These are phyloP conservation scores for Parambassis ranga DNA, from an alignment of 2,797 vertebrate species.

Conservation along the genomic window DNA sequence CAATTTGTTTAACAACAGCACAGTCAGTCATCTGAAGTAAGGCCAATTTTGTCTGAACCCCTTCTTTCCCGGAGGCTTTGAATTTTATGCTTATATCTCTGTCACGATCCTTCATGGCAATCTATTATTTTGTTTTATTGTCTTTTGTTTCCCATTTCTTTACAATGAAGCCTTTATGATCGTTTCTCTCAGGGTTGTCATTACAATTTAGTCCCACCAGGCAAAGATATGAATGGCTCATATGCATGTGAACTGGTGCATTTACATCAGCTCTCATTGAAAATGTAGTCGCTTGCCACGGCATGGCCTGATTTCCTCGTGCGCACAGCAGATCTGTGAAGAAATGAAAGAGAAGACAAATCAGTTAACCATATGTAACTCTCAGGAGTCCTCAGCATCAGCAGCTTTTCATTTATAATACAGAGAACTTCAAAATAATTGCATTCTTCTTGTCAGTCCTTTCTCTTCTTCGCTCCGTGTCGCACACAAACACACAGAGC, in stretches of 20 bases:
- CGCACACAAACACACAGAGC: conserved; percentile 18
- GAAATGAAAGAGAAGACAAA: conserved; percentile 52
- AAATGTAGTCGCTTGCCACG: conserved; percentile 23
- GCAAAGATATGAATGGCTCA: conserved; percentile 41
- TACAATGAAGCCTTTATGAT: conserved; percentile 59
- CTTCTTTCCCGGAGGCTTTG: conserved; percentile 16
- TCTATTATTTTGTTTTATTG: conserved; percentile 54
- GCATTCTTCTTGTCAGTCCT: conserved; percentile 58
- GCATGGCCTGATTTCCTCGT: conserved; percentile 55
- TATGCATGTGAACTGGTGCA: conserved; percentile 60
- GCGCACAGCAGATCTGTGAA: conserved; percentile 27
- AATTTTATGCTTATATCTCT: conserved; percentile 47
- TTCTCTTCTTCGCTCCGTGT: conserved; percentile 16
- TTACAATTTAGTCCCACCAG: conserved; percentile 61
- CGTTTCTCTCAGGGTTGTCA: conserved; percentile 63
- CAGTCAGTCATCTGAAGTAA: conserved; percentile 34
- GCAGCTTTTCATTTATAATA: conserved; percentile 65
- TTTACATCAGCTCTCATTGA: conserved; percentile 59
- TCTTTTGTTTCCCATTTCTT: conserved; percentile 27
- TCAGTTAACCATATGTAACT: conserved; percentile 45
- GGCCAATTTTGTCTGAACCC: conserved; percentile 29
- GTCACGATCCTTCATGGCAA: conserved; percentile 29
- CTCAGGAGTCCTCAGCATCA: conserved; percentile 45
- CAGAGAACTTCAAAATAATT: conserved; percentile 63
- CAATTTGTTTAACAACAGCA: conserved; percentile 41